phyloP scores from a whole-genome alignment of 2,888 invertebrate species.

The Euproctis similis region DNA sequence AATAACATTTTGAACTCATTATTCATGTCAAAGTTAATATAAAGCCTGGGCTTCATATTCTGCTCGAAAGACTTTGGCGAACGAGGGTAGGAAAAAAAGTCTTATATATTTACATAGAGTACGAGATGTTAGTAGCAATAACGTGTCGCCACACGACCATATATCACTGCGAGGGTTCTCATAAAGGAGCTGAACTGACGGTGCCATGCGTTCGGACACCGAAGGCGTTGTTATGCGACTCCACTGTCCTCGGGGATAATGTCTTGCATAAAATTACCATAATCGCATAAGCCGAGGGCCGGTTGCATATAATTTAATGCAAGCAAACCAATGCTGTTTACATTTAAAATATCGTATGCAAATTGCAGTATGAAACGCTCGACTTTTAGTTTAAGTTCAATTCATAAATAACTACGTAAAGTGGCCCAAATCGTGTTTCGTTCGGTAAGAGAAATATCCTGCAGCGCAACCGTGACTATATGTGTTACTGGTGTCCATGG shows the following conservation, averaged over 20 bases:
- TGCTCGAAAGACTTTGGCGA: slow-evolving; percentile 3
- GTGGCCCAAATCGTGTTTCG: too few relatives aligned
- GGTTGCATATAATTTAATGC: slow-evolving; percentile 62
- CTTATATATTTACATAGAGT: slow-evolving; percentile 49
- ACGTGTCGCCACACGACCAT: slow-evolving; percentile 56
- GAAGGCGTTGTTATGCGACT: slow-evolving; percentile 70
- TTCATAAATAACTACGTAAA: too few relatives aligned
- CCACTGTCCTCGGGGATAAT: slow-evolving; percentile 67
- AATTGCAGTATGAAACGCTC: slow-evolving; percentile 24
- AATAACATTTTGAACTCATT: background rate
- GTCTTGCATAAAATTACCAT: slow-evolving; percentile 72
- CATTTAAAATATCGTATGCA: slow-evolving; percentile 35
- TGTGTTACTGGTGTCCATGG: too few relatives aligned
- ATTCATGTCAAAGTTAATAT: background rate
- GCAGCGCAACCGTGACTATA: too few relatives aligned
- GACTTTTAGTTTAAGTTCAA: too few relatives aligned
- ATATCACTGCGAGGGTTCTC: slow-evolving; percentile 64
- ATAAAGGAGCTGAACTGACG: slow-evolving; percentile 60
- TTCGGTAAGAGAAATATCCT: too few relatives aligned
- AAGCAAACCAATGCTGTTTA: slow-evolving; percentile 51
- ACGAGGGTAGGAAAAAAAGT: slow-evolving; percentile 20
- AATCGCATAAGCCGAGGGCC: slow-evolving; percentile 64
- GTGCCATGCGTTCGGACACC: slow-evolving; percentile 54
- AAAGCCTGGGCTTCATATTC: background rate
- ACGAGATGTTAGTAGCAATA: slow-evolving; percentile 57